phyloP scores from a whole-genome alignment of 2,888 invertebrate species.

The Caenorhabditis sp. region DNA sequence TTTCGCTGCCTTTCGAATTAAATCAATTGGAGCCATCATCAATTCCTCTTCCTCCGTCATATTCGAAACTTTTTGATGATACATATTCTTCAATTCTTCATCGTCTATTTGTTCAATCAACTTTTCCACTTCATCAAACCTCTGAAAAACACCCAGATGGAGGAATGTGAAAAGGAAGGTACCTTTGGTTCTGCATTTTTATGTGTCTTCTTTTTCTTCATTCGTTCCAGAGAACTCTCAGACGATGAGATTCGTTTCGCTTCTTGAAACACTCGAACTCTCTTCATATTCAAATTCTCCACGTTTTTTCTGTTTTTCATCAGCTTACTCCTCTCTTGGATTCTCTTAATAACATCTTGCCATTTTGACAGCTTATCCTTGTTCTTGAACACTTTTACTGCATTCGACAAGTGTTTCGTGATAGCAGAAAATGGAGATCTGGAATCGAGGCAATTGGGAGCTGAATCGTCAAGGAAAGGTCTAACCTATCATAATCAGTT shows the following conservation, averaged over 20 bases:
- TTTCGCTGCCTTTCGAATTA: slow-evolving; percentile 66
- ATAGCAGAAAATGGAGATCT: slow-evolving; percentile 50
- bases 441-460: not conserved
- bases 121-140: slow-evolving; percentile 45
- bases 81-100: slow-evolving; percentile 58
- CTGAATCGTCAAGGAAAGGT: not conserved
- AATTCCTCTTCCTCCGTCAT: slow-evolving; percentile 64
- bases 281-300: slow-evolving; percentile 43
- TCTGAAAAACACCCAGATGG: too few species aligned
- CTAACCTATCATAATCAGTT: slow-evolving; percentile 49
- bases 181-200: too few species aligned
- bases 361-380: slow-evolving; percentile 52
- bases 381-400: slow-evolving; percentile 47
- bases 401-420: slow-evolving; percentile 46
- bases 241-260: slow-evolving; percentile 15
- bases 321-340: slow-evolving; percentile 16
- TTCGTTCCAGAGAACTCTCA: slow-evolving; percentile 15
- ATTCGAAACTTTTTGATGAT: slow-evolving; percentile 50
- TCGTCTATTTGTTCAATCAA: slow-evolving; percentile 64
- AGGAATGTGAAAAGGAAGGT: too few species aligned
- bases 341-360: slow-evolving; percentile 53
- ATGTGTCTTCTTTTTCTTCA: not conserved
- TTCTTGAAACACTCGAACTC: slow-evolving; percentile 44
- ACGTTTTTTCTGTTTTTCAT: slow-evolving; percentile 50
- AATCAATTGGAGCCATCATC: slow-evolving; percentile 54